Conservation (phyloP, 2,113 vertebrate genomes). For the Syrrhaptes paradoxus region DNA sequence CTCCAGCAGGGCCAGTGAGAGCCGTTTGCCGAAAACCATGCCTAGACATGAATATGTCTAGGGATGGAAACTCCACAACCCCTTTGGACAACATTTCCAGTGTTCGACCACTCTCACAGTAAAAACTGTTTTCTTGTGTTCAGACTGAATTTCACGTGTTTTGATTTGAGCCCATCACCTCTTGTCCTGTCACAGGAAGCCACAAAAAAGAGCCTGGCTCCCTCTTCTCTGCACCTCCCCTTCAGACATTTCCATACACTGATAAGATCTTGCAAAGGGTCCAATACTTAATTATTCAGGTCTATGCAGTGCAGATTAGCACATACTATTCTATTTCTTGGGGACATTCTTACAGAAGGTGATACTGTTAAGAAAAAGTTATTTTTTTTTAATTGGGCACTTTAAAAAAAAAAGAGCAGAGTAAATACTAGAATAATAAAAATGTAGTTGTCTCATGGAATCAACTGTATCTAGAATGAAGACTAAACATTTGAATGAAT, state of each 20-base stretch:
- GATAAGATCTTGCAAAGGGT: neutral
- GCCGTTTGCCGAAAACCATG: accelerated
- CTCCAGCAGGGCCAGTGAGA: accelerated
- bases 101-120: neutral
- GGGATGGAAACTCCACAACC: neutral
- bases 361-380: neutral
- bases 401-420: neutral
- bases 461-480: neutral
- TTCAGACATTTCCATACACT: neutral
- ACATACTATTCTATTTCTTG: neutral
- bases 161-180: neutral
- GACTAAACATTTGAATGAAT: neutral
- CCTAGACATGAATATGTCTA: neutral
- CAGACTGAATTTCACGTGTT: neutral
- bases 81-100: neutral
- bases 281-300: neutral
- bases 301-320: neutral
- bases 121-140: neutral
- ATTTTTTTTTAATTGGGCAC: neutral
- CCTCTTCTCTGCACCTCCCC: neutral
- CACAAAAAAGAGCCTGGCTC: neutral
- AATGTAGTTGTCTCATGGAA: neutral
- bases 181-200: neutral
- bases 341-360: neutral
- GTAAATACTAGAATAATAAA: neutral